phyloP scores from a whole-genome alignment of 2,797 vertebrate genomes.

The Phataginus tricuspis region DNA sequence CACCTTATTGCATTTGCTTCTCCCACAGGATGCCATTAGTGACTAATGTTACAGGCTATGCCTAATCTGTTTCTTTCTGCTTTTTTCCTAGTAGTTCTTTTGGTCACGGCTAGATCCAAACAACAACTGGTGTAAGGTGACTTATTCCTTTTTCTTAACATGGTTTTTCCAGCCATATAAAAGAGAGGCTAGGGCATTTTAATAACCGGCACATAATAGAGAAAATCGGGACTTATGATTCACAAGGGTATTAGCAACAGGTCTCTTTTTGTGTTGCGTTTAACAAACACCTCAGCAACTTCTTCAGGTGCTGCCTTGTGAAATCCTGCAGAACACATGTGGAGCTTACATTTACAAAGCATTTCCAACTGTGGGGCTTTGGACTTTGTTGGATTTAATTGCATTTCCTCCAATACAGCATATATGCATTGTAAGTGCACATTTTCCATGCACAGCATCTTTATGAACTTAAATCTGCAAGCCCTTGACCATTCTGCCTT shows the following conservation, averaged over 20 bases:
- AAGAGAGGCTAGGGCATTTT: constrained; percentile 40
- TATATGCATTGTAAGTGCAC: neutral
- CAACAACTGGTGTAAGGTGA: constrained; percentile 51
- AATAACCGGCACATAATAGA: constrained; percentile 47
- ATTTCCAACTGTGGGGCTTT: neutral
- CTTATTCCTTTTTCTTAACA: neutral
- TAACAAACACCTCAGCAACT: neutral
- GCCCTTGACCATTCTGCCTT: neutral
- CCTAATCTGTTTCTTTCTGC: constrained; percentile 48
- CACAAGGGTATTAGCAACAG: constrained; percentile 20
- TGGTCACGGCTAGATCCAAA: constrained; percentile 61
- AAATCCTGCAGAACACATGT: neutral
- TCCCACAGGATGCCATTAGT: constrained; percentile 53
- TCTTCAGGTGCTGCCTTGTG: constrained; percentile 2
- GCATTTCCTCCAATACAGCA: neutral
- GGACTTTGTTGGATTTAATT: constrained; percentile 21
- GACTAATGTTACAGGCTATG: constrained; percentile 55
- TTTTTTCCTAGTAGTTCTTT: constrained; percentile 63
- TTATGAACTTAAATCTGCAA: neutral
- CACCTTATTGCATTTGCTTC: constrained; percentile 45
- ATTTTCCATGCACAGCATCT: neutral
- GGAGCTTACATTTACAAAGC: neutral
- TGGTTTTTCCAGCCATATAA: constrained; percentile 39
- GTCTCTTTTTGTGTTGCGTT: constrained; percentile 22
- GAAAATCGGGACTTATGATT: constrained; percentile 46